Percentiles rank a stretch among this genome's conserved stretches.
phyloP scores from a whole-genome alignment of 2,113 vertebrate species.

The Herpailurus yagouaroundi region DNA sequence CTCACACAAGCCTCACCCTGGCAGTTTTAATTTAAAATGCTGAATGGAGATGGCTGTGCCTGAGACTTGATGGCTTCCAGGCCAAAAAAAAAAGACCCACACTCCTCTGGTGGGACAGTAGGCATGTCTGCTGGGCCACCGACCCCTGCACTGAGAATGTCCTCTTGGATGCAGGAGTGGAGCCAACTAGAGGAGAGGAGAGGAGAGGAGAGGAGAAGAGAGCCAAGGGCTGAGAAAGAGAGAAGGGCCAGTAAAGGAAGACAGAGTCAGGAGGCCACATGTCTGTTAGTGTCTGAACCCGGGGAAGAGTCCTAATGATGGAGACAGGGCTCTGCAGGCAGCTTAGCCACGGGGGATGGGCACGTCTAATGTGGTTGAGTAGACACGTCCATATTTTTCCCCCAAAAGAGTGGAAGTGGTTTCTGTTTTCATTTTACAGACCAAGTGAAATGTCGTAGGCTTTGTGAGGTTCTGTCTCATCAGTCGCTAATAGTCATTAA shows the following conservation, averaged over 20 bases:
- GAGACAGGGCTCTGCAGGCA: background rate
- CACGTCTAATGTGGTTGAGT: background rate
- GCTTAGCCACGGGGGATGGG: no score
- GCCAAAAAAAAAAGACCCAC: background rate
- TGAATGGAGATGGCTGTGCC: slow-evolving; percentile 62
- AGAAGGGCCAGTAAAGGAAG: background rate
- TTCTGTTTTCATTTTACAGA: background rate
- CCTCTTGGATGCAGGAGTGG: background rate
- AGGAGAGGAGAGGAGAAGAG: background rate
- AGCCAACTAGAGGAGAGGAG: background rate
- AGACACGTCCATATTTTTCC: background rate
- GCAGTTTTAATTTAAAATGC: slow-evolving; percentile 73
- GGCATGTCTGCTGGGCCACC: no score
- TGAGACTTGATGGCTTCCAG: slow-evolving; percentile 26
- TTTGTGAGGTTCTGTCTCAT: background rate
- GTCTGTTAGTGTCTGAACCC: background rate
- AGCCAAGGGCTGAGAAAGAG: background rate
- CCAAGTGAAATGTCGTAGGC: background rate
- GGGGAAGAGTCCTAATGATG: background rate
- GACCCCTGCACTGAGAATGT: background rate
- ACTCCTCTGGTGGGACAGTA: background rate
- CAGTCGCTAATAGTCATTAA: background rate
- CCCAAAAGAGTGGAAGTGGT: background rate
- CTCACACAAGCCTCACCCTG: slow-evolving; percentile 46
- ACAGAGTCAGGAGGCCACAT: background rate